Evolutionary conservation across 2,797 vertebrate genomes (phyloP).

Genomic region (Glyptemys insculpta): DNA sequence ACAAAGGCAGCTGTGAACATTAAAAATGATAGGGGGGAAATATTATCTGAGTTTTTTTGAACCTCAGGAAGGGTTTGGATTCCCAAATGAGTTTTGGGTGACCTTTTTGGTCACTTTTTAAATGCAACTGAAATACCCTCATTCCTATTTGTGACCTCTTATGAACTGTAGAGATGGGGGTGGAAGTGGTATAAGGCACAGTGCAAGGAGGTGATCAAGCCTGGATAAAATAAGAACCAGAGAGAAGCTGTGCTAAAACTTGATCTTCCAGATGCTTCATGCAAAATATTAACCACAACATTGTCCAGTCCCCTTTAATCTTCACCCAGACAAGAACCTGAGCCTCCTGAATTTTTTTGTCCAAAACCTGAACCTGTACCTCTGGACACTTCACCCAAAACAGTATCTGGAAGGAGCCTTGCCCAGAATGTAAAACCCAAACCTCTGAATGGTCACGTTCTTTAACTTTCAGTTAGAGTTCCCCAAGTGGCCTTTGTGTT

Average conservation of each 20-base stretch:
- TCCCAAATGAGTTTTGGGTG: slow-evolving; percentile 10
- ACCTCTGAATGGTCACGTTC: not conserved
- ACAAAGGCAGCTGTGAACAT: not conserved
- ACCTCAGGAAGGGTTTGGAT: slow-evolving; percentile 37
- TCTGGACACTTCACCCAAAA: not conserved
- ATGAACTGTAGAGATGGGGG: not conserved
- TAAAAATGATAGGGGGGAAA: not conserved
- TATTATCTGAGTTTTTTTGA: not conserved
- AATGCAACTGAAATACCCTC: slow-evolving; percentile 24
- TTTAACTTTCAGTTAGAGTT: not conserved
- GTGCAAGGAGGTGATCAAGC: not conserved
- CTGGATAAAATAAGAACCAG: not conserved
- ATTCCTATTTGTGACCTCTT: not conserved
- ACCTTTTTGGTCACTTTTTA: slow-evolving; percentile 3
- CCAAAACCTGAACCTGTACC: not conserved
- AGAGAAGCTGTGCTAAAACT: not conserved
- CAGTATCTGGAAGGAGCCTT: not conserved
- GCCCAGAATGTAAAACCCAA: not conserved
- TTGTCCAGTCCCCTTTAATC: not conserved
- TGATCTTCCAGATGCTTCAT: not conserved
- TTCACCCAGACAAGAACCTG: not conserved
- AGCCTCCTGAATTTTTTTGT: not conserved
- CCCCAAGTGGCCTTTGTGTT: not conserved
- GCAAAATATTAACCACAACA: not conserved
- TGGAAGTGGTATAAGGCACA: not conserved